Evolutionary conservation across 2,113 vertebrate genomes (phyloP).

Genomic region (Lophius piscatorius): DNA sequence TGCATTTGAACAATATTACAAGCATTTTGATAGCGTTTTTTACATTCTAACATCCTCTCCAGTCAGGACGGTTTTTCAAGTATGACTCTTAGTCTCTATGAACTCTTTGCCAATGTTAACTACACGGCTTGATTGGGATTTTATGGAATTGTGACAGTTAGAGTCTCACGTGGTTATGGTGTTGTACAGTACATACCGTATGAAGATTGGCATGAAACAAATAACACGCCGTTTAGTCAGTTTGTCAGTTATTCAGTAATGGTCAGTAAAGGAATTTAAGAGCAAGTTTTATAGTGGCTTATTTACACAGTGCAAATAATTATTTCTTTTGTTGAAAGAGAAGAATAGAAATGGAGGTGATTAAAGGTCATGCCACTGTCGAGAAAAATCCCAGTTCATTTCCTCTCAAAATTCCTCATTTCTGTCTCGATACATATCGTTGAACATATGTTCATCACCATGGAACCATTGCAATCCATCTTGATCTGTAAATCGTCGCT

Average conservation of each 20-base stretch:
- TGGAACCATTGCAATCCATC: no score
- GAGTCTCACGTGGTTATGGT: no score
- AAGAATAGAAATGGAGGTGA: conserved; percentile 12
- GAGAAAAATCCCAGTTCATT: conserved; percentile 17
- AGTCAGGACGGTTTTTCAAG: neutral
- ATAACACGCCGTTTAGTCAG: no score
- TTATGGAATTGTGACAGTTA: neutral
- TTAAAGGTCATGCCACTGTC: conserved; percentile 18
- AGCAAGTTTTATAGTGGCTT: conserved; percentile 1
- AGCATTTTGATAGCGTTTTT: neutral
- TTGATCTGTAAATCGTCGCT: no score
- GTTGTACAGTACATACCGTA: no score
- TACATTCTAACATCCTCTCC: no score
- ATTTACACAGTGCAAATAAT: conserved; percentile 1
- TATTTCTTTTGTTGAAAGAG: conserved; percentile 9
- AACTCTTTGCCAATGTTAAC: neutral
- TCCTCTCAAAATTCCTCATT: no score
- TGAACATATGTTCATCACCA: no score
- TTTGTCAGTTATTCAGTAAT: no score
- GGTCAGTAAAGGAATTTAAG: conserved; percentile 2
- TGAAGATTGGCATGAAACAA: neutral
- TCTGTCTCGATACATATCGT: no score
- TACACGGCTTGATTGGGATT: neutral
- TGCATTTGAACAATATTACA: no score
- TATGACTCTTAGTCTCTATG: neutral